These are phyloP conservation scores for Drosophila pallidifrons DNA, from an alignment of 1,140 invertebrate genomes.

Conservation along the genomic window DNA sequence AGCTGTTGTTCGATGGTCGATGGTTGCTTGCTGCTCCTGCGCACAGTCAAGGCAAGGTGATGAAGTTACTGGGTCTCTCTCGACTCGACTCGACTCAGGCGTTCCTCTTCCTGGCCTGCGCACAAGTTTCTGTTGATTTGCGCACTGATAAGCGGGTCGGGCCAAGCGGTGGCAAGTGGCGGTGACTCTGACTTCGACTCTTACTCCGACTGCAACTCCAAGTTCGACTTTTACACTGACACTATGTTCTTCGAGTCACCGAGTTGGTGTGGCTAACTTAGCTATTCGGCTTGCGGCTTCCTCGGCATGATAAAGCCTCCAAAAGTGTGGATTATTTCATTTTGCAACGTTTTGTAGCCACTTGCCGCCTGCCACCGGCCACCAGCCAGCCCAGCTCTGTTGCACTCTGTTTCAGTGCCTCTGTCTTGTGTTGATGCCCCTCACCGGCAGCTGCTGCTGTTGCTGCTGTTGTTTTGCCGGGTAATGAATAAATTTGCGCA, in stretches of 20 bases:
- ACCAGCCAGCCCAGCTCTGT: not conserved
- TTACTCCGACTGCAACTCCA: constrained; percentile 12
- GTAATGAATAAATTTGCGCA: constrained; percentile 84
- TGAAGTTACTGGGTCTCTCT: constrained; percentile 60
- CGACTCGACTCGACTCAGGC: constrained; percentile 36
- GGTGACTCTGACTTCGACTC: constrained; percentile 23
- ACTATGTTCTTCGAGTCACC: constrained; percentile 8
- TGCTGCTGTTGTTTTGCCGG: constrained; percentile 68
- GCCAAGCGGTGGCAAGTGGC: constrained; percentile 54
- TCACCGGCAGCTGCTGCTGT: constrained; percentile 22
- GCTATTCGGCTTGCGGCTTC: constrained; percentile 42
- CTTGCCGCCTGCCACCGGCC: constrained; percentile 30
- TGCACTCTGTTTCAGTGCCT: constrained; percentile 1
- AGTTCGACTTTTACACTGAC: constrained; percentile 31
- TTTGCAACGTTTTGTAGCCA: constrained; percentile 77
- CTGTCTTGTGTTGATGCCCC: constrained; percentile 6
- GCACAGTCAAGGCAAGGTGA: constrained; percentile 65
- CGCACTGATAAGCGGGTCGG: constrained; percentile 69
- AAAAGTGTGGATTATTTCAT: constrained; percentile 83
- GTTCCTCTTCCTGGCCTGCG: constrained; percentile 41
- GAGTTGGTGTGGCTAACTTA: constrained; percentile 30
- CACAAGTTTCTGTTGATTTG: constrained; percentile 68
- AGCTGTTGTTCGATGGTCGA: constrained; percentile 11
- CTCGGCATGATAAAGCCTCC: constrained; percentile 72
- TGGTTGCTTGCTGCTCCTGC: constrained; percentile 48